Percentiles rank a stretch among this genome's conserved stretches.
These are phyloP conservation scores for Nemotelus nigrinus DNA, from an alignment of 2,888 invertebrate species.

Conservation along the genomic window DNA sequence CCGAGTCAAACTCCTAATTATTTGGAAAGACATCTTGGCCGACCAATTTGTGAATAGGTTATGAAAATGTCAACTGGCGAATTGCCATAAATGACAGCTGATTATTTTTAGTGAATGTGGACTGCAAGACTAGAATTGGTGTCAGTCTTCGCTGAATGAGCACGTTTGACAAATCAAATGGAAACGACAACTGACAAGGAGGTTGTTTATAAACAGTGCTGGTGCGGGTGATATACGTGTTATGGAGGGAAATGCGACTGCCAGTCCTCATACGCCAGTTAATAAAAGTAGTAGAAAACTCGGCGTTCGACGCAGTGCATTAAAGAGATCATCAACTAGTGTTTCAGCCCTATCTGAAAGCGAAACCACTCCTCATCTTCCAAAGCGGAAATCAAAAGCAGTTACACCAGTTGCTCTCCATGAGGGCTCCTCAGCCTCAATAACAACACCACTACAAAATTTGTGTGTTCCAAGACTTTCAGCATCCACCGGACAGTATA, in stretches of 20 bases:
- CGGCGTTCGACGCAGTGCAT: not conserved
- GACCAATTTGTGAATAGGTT: not conserved
- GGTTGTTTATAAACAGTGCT: not conserved
- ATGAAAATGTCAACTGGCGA: not conserved
- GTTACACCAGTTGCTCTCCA: not conserved
- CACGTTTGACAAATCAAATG: not conserved
- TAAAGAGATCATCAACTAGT: not conserved
- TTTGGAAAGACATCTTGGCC: slow-evolving; percentile 20
- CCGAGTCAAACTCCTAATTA: not conserved
- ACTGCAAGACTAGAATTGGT: not conserved
- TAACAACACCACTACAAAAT: slow-evolving; percentile 9
- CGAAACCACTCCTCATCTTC: no score
- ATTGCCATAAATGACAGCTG: not conserved
- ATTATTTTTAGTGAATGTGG: slow-evolving; percentile 14
- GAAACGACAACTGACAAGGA: not conserved
- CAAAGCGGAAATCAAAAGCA: no score
- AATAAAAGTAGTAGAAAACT: not conserved
- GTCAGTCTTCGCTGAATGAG: not conserved
- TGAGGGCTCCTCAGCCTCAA: not conserved
- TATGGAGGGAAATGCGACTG: not conserved
- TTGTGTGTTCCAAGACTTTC: not conserved
- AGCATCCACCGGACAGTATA: slow-evolving; percentile 13
- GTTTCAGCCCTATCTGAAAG: no score
- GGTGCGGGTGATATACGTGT: not conserved
- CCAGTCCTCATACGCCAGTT: not conserved